Percentiles rank a stretch among this genome's conserved stretches.
These are phyloP conservation scores for Willowsia nigromaculata DNA, from an alignment of 2,888 invertebrate species.

Conservation along the genomic window DNA sequence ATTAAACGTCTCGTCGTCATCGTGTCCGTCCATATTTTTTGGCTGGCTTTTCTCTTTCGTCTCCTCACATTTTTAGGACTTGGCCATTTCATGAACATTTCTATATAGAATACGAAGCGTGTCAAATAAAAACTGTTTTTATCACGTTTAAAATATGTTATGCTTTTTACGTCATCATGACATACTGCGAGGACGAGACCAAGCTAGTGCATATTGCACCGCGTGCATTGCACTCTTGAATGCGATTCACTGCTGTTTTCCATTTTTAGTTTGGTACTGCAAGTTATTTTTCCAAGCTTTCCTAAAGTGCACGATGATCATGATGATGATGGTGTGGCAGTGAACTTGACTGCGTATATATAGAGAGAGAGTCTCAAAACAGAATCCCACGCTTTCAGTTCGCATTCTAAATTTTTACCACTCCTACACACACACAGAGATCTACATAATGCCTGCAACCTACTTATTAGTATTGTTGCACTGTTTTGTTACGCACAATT, in stretches of 20 bases:
- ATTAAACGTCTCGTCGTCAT: not conserved
- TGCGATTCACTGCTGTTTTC: not conserved
- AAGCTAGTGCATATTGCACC: conserved; percentile 3
- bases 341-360: not conserved
- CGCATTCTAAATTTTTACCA: not conserved
- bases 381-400: not conserved
- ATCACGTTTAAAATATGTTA: not conserved
- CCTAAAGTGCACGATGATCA: not conserved
- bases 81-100: not conserved
- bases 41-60: too few relatives aligned
- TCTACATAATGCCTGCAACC: not conserved
- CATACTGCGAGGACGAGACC: not conserved
- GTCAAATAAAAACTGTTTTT: not conserved
- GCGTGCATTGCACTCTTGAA: too few relatives aligned
- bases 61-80: too few relatives aligned
- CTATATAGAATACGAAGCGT: not conserved
- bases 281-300: not conserved
- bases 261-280: not conserved
- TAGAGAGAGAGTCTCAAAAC: not conserved
- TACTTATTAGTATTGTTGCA: not conserved
- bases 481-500: conserved; percentile 18
- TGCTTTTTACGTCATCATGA: not conserved
- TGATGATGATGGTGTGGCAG: not conserved
- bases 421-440: not conserved
- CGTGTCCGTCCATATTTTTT: not conserved